Base-by-base conservation (phyloP, 2,888 invertebrate genomes). In the Miltochrista miniata region DNA sequence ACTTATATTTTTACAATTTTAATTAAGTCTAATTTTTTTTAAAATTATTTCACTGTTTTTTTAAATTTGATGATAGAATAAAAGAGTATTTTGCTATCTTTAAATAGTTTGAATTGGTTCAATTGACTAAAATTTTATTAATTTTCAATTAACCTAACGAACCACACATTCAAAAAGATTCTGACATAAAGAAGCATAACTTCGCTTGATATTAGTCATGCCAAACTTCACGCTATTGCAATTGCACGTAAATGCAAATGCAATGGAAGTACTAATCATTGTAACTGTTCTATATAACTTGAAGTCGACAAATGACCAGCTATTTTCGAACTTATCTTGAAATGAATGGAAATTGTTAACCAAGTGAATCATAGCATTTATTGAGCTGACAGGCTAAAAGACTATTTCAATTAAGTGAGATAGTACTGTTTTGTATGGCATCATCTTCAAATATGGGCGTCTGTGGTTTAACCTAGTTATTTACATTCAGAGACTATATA, bases 401-500 rank as follows among this genome's bases (percentile, higher is more conserved):
- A 49, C n/a, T 44, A 51, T 58, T 42, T 37, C 11, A 46, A 58
- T 29, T 18, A 51, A 51, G 49, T 55, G 35, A 46, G 46, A 54
- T 55, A 51, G 48, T 44, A 46, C 48, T 35, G 45, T 63, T 67
- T 58, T 54, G 53, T 46, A 60, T 24, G 45, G 44, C 53, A 64
- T 60, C 50, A 58, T 44, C 64, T 61, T 52, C 48, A 18, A 61
- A 48, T 50, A 66, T 41, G 57, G 65, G 35, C 11, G 41, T 18
- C 35, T 53, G 52, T 51, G 39, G 51, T 64, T 44, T 46, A 51
- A 56, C 56, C 56, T 39, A 56, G 56, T 58, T 45, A 56, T 57
- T 61, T 50, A 56, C 58, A 65, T 61, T 65, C 50, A 43, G 35
- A 34, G 11, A 1, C 60, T 53, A 49, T 58, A 48, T 58, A 59